These are phyloP conservation scores for Spea hammondii DNA, from an alignment of 2,797 vertebrate genomes.

Conservation along the genomic window DNA sequence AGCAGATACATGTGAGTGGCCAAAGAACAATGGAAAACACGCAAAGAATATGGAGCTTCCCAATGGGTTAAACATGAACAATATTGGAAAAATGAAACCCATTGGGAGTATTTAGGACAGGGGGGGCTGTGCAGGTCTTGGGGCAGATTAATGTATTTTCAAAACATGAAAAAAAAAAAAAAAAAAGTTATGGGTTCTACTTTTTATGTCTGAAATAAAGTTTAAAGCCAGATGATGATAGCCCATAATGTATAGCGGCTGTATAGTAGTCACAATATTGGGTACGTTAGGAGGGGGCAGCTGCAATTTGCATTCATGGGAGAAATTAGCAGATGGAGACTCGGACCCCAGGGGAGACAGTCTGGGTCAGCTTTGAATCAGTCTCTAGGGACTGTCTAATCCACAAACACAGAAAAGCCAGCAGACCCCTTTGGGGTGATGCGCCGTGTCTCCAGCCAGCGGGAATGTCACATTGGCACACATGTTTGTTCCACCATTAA, in stretches of 20 bases:
- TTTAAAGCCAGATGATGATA: too few relatives aligned
- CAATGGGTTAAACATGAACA: too few relatives aligned
- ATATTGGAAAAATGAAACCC: too few relatives aligned
- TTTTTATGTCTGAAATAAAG: too few relatives aligned
- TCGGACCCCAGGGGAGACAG: neutral
- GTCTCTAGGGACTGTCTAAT: neutral
- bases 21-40: too few relatives aligned
- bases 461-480: slow-evolving; percentile 19
- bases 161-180: too few relatives aligned
- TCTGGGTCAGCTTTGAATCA: slow-evolving; percentile 26
- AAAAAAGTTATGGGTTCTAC: too few relatives aligned
- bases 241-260: neutral
- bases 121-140: too few relatives aligned
- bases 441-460: slow-evolving; percentile 25
- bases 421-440: slow-evolving; percentile 14
- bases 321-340: slow-evolving; percentile 28
- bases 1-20: too few relatives aligned
- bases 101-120: too few relatives aligned
- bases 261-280: neutral
- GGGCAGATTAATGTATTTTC: too few relatives aligned
- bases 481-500: slow-evolving; percentile 15
- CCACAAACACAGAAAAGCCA: neutral
- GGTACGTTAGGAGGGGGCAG: neutral
- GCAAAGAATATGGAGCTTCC: too few relatives aligned
- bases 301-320: slow-evolving; percentile 8